Percentiles rank a stretch among this genome's conserved stretches.
Evolutionary conservation across 2,888 invertebrate species (phyloP).

Genomic region (Acronicta alni): DNA sequence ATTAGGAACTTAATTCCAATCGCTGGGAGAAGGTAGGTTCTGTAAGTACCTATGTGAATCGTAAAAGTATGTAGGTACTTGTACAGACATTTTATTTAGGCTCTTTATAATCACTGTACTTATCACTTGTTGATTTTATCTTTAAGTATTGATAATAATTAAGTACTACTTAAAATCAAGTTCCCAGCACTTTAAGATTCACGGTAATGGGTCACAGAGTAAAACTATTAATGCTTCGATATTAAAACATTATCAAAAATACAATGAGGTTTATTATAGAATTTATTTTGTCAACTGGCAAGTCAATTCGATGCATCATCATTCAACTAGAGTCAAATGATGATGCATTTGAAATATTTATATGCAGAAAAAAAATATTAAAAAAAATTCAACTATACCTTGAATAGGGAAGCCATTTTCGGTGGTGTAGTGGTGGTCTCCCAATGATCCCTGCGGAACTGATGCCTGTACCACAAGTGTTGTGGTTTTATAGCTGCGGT

Average conservation of each 20-base stretch:
- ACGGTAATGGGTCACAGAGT: neutral
- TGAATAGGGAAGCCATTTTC: constrained; percentile 80
- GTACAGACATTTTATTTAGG: too few species aligned
- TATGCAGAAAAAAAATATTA: neutral
- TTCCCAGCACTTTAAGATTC: too few species aligned
- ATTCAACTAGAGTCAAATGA: neutral
- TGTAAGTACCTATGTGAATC: too few species aligned
- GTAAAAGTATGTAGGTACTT: too few species aligned
- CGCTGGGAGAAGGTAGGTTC: too few species aligned
- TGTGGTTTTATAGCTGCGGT: constrained; percentile 83
- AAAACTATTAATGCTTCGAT: neutral
- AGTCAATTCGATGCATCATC: neutral
- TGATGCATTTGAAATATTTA: too few species aligned
- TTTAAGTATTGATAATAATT: too few species aligned
- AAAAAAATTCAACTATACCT: constrained; percentile 70
- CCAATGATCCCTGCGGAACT: constrained; percentile 76
- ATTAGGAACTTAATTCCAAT: too few species aligned
- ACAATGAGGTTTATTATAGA: too few species aligned
- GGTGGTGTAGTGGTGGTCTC: constrained; percentile 54
- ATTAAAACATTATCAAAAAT: neutral
- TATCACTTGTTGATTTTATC: too few species aligned
- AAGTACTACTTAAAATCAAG: too few species aligned
- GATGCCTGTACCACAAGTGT: constrained; percentile 66
- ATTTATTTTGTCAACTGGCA: neutral
- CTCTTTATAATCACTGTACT: too few species aligned